Evolutionary conservation across 2,888 invertebrate species (phyloP), one percentile per base, ranked within the genome.

Genomic region (Lasioglossum marginatum): DNA sequence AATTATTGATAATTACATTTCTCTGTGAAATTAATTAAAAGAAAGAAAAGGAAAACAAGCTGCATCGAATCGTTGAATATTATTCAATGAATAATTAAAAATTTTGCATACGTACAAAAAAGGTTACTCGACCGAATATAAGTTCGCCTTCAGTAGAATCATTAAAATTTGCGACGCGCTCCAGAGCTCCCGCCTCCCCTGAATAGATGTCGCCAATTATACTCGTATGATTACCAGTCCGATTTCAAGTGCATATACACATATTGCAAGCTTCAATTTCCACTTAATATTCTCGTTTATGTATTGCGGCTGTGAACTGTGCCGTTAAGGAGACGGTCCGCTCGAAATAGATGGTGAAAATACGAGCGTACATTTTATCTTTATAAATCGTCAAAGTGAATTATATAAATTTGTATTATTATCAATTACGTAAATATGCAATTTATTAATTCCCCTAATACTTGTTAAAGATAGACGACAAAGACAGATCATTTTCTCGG

Each of bases 251-350:
- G 63, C 8, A 31, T 66, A 45, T 75, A 68, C 52, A 71, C 52
- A 23, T 71, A 77, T 68, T 40, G 66, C 27, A 40, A 57, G 79
- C 71, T 63, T 66, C 72, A 83, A 81, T 81, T 77, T 83, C 68
- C 48, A 80, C 68, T 77, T 81, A 83, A 83, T 81, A 81, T 81
- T 83, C 77, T 40, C 40, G 77, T 34, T 57, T 80, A 72, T 83
- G 70, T 72, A 80, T 83, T 72, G 43, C 37, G 52, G 73, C 80
- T 76, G 66, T 72, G 76, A 80, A 80, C 63, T 74, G 77, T 77
- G 60, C 60, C 81, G 71, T 78, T 85, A 63, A 81, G 63, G 71
- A 40, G 40, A 81, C 77, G 74, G 66, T 71, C 71, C 63, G 31
- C 75, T 57, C 57, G 70, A 27, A 75, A 60, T 81, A 63, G 77